Conservation (phyloP, 2,888 invertebrate genomes). For the Drosophila nr. perissopoda region DNA sequence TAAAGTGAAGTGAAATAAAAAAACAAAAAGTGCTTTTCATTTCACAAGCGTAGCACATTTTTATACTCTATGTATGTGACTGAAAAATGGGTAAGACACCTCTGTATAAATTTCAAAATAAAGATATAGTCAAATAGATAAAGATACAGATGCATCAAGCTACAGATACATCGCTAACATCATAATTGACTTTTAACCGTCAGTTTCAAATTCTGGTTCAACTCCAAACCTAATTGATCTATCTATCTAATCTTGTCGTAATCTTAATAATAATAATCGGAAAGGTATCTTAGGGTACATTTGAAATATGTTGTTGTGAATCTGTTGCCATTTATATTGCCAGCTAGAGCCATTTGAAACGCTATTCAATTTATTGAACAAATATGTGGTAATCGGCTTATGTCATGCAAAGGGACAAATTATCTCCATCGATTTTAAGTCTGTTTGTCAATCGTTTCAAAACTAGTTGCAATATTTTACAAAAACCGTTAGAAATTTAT, state of each 20-base stretch:
- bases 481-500: not conserved
- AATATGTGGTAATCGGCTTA: constrained; percentile 6
- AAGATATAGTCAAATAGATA: not conserved
- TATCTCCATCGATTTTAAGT: not conserved
- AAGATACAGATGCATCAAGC: not conserved
- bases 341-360: not conserved
- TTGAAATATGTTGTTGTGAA: not conserved
- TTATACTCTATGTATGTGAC: constrained; percentile 26
- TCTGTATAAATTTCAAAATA: not conserved
- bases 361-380: not conserved
- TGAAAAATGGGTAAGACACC: not conserved
- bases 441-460: constrained; percentile 5
- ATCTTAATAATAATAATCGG: not conserved
- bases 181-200: not conserved
- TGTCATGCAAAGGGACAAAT: not conserved
- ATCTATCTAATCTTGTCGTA: not conserved
- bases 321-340: not conserved
- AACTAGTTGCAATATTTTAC: not conserved
- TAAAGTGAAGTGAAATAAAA: constrained; percentile 33
- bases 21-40: constrained; percentile 24
- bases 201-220: not conserved
- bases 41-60: not conserved
- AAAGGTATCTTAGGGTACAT: not conserved
- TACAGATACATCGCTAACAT: not conserved
- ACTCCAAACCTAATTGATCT: not conserved